Base-by-base conservation (phyloP, 1,140 invertebrate genomes). In the Kradibia gibbosae region DNA sequence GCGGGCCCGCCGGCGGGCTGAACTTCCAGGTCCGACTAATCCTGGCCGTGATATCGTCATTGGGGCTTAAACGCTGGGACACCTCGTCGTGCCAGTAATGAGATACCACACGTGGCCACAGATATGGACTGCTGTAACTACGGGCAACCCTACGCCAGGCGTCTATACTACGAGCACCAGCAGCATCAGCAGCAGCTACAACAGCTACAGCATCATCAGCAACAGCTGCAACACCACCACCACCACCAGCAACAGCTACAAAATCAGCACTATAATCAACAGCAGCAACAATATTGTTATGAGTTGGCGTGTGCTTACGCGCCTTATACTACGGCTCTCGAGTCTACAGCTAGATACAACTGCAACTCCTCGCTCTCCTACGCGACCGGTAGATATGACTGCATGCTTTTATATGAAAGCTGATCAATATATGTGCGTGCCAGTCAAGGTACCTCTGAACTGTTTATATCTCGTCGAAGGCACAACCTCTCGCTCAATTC, bases 61-160 rank as follows among this genome's bases (percentile, higher is more conserved):
- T 36, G 60, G 36, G 22, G 75, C 25, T 25, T 8, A 5, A 36
- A 31, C 2, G 4, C 34, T 42, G 60, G 34, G 36, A 42, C 48
- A 45, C 31, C 60, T 25, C 57, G 36, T 17, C 50, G 50, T 20
- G 20, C 22, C 20, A 4, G 11, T 39, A 31, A 34, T 15, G 31
- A n/a, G 17, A 20, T 34, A 67, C 17, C 25, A 10, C 62, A 67
- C 62, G 62, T 67, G 62, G 70, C 39, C n/a, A 25, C 70, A 15
- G 78, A 86, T 42, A 93, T 93, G 92, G 90, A 93, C 88, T 93
- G 92, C 86, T 93, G 92, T 86, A 93, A 93, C 81, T 93, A 92
- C 85, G 88, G 92, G 85, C 91, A 90, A 82, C 88, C 90, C 25
- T 92, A 92, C 83, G 90, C 70, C 87, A 85, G 65, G 87, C 62